Evolutionary conservation across 2,113 vertebrate species (phyloP), one percentile per base, ranked within the genome.

Genomic region (Oreocharis arfaki): DNA sequence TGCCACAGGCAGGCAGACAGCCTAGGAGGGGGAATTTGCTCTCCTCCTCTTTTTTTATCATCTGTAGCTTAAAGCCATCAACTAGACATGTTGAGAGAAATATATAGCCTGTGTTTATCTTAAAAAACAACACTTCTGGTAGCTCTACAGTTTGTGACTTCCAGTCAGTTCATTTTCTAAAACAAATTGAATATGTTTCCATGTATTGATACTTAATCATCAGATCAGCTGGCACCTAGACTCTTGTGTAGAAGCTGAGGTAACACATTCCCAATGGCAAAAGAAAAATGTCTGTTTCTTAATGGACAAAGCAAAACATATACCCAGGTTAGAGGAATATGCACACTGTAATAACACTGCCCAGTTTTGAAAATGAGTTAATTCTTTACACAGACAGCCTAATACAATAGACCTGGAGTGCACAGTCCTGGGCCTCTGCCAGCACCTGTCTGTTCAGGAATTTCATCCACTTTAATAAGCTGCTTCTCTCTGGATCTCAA

Each of bases 391-490:
- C 65, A 73, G 84, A 82, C 71, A 93, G 71, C 47, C 90, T 93
- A 96, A 88, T 93, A 95, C 93, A 96, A 96, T 60, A 71, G 77
- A 61, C 56, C 39, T 61, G 64, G 55, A 95, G 77, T 83, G 67
- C 56, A 57, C 20, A 81, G 78, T 68, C 23, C 69, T 97, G 96
- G 96, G 89, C 74, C 30, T 56, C 47, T 83, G 82, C 93, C 95
- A 97, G 84, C 53, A 95, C 84, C 70, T 94, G 95, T 94, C 95
- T 81, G 88, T 87, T 96, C 70, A 77, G 85, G 79, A 96, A 84
- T 90, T 95, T 77, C 90, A 95, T 91, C 74, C 84, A 96, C 96
- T 97, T 97, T 96, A 95, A 93, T 89, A 96, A 95, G 65, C 74
- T 93, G 67, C 71, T 16, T 32, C 75, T 89, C 85, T 94, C 84